Evolutionary conservation across 2,113 vertebrate genomes (phyloP), one percentile per base, ranked within the genome.

Genomic region (Asarcornis scutulata): DNA sequence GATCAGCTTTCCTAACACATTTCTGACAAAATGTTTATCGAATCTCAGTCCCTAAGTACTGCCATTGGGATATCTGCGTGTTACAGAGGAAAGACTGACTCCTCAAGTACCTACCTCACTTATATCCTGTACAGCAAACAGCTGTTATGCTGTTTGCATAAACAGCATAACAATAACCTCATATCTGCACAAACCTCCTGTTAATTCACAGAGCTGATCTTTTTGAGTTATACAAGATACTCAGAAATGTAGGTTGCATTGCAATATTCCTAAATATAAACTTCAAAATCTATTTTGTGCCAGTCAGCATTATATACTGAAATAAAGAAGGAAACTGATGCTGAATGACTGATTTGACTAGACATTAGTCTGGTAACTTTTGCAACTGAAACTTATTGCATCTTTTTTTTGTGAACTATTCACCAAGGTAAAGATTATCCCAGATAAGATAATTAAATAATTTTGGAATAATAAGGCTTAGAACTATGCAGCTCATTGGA

Each of bases 21-120:
- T 90, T 88, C 25, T 86, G 71, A 56, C 23, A 59, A 76, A 76
- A 15, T 25, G 17, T 40, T 83, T 63, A 17, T 44, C 2, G 2
- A 60, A 23, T 48, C 14, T 74, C 55, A 27, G 6, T 44, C 23
- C 36, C 38, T 67, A 29, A 75, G 56, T 53, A 18, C 13, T 64
- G 44, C 4, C 31, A 7, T 0, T 42, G 48, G 32, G 53, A 10
- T 91, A 5, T 69, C n/a, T 52, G 72, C 0, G 1, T 8, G 6
- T 62, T 38, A 13, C 12, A n/a, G 85, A 44, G 36, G 20, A 75
- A 31, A 53, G 17, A 16, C 6, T 29, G 22, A 10, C 29, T 68
- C 58, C n/a, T 72, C 46, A 40, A 18, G 34, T 31, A 23, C 13
- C 36, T 31, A 23, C 11, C 36, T 91, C 66, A 5, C 60, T 36